Percentiles rank a stretch among this genome's conserved stretches.
Conservation (phyloP, 2,888 invertebrate species). For the Ditula angustiorana region DNA sequence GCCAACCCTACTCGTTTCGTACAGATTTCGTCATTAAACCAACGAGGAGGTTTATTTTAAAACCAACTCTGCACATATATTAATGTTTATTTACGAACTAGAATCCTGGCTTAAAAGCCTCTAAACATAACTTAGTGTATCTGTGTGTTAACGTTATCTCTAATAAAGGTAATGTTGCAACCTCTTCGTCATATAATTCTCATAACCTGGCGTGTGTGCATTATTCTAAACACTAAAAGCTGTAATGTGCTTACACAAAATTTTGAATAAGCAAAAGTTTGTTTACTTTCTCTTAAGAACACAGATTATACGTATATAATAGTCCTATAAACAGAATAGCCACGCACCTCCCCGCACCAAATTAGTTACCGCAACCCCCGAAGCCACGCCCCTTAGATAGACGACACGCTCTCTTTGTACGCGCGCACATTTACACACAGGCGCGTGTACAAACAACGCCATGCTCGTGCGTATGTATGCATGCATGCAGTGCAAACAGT, state of each 20-base stretch:
- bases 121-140: slow-evolving; percentile 20
- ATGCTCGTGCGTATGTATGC: too few relatives aligned
- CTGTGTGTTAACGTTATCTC: slow-evolving; percentile 5
- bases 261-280: background rate
- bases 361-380: too few relatives aligned
- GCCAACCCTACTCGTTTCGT: slow-evolving; percentile 23
- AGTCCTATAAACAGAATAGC: too few relatives aligned
- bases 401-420: too few relatives aligned
- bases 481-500: too few relatives aligned
- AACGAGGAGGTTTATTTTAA: slow-evolving; percentile 35
- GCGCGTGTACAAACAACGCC: too few relatives aligned
- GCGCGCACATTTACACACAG: too few relatives aligned
- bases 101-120: slow-evolving; percentile 33
- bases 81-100: slow-evolving; percentile 37
- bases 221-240: background rate
- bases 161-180: slow-evolving; percentile 19
- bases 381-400: too few relatives aligned
- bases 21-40: slow-evolving; percentile 34
- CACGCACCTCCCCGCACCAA: too few relatives aligned
- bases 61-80: slow-evolving; percentile 31
- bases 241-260: background rate
- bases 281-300: too few relatives aligned
- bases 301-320: too few relatives aligned
- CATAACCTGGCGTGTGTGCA: background rate
- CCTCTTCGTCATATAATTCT: slow-evolving; percentile 22